Evolutionary conservation across 2,888 invertebrate genomes (phyloP).

Genomic region (Xanthia icteritia): DNA sequence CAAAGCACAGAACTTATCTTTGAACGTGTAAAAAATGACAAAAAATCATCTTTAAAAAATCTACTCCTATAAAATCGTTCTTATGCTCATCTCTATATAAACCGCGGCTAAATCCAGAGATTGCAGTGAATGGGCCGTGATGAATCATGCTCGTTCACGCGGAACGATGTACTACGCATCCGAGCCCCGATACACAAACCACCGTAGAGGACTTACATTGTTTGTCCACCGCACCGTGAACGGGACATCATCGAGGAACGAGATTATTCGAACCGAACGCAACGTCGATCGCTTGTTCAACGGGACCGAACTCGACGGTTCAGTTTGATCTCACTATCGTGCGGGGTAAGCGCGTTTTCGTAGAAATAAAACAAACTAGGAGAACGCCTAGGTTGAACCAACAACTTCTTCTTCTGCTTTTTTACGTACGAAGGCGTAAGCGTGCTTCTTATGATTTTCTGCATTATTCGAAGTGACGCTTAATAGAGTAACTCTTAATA

Average conservation of each 20-base stretch:
- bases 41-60: background rate
- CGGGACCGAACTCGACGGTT: background rate
- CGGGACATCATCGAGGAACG: background rate
- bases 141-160: conserved; percentile 86
- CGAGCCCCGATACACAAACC: conserved; percentile 72
- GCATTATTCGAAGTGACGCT: background rate
- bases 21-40: background rate
- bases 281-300: background rate
- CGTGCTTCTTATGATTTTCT: background rate
- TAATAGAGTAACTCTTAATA: background rate
- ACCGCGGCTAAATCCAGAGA: conserved; percentile 83
- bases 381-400: too few relatives aligned
- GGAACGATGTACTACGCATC: conserved; percentile 82
- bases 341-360: background rate
- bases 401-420: background rate
- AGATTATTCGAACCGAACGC: background rate
- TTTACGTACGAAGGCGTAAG: too few relatives aligned
- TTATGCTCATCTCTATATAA: conserved; percentile 76
- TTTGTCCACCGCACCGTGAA: background rate
- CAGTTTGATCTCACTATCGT: background rate
- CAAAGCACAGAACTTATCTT: background rate
- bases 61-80: background rate
- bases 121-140: conserved; percentile 87
- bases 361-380: background rate
- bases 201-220: conserved; percentile 66